Evolutionary conservation across 2,113 vertebrate species (phyloP), one percentile per base, ranked within the genome.

Genomic region (Crotalus viridis): DNA sequence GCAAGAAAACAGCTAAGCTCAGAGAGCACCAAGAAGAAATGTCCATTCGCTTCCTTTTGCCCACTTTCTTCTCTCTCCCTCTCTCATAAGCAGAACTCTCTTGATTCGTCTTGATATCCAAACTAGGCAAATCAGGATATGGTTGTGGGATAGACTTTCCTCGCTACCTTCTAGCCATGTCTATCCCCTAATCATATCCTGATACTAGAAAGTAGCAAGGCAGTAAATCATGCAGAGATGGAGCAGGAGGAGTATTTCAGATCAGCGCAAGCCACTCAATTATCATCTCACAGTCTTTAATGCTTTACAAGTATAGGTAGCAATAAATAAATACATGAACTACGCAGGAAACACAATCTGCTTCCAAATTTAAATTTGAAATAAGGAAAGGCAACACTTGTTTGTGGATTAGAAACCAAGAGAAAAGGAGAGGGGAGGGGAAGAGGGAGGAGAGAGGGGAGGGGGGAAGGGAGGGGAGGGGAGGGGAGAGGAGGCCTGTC

Each of bases 391-490:
- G 39, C 39, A n/a, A 91, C 86, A 55, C 39, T 10, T 19, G 69
- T 54, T 56, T 26, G 56, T 48, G 39, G 39, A 10, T 86, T 57
- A 48, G 9, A 85, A 87, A 61, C 4, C 19, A 91, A 61, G 17
- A 87, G 7, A 24, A 59, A 48, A 46, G 15, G 33, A 26, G 22
- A 86, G 13, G 33, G 7, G 74, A 81, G n/a, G 13, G n/a, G 69
- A 19, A 1, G 13, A 43, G 69, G 1, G 26, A 33, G 69, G 4
- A 0, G 69, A 9, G 28, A 1, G 13, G 33, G 28, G 12, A 0
- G 64, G 1, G 12, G 13, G 2, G 64, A 28, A 39, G 39, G 39
- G 39, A 39, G 39, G 3, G 1, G 39, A 39, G 39, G 3, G 1
- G 33, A 33, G 33, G 1, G 3, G 69, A 3, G 33, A 85, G 10